Conservation (phyloP, 2,113 vertebrate genomes). For the Cygnus buccinator region DNA sequence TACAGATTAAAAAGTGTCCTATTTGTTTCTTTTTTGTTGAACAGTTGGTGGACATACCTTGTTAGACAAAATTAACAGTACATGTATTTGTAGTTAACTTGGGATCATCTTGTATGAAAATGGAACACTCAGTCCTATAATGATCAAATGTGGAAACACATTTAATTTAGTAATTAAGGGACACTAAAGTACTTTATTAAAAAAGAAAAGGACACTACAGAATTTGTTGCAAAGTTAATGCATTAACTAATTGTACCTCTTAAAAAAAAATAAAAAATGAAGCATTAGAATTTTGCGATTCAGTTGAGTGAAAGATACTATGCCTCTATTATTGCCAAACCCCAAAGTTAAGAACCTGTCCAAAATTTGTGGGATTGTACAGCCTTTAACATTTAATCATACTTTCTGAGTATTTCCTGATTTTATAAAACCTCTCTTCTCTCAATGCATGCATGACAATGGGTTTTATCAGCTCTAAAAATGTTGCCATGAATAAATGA, state of each 20-base stretch:
- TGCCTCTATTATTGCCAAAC: neutral
- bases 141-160: neutral
- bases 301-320: neutral
- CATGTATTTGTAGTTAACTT: neutral
- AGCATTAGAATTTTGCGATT: neutral
- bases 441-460: neutral
- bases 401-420: neutral
- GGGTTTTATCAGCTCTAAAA: slow-evolving; percentile 6
- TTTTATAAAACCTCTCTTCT: neutral
- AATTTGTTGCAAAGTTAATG: neutral
- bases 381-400: neutral
- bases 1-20: neutral
- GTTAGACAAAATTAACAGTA: neutral
- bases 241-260: neutral
- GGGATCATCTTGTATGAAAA: neutral
- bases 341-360: neutral
- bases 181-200: neutral
- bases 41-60: neutral
- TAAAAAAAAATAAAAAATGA: neutral
- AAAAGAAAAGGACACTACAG: neutral
- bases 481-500: neutral
- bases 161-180: neutral
- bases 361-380: neutral
- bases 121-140: neutral
- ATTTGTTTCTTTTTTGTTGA: neutral